phyloP scores from a whole-genome alignment of 2,888 invertebrate species.

The Dasypogon diadema region DNA sequence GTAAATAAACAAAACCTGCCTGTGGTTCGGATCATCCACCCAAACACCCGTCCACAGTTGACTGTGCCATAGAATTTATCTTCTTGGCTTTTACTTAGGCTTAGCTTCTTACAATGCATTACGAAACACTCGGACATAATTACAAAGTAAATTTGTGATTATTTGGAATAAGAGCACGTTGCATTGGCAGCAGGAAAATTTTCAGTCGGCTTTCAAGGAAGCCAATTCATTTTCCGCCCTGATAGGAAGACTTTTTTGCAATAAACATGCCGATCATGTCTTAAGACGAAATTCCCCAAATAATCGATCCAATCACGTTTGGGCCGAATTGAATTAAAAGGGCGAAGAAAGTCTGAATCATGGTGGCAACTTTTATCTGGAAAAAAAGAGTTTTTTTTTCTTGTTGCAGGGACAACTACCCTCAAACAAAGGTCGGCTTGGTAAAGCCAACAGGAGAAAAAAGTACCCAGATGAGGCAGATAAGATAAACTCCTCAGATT shows the following conservation, averaged over 20 bases:
- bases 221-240: conserved; percentile 33
- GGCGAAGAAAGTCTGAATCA: conserved; percentile 47
- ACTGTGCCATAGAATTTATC: neutral
- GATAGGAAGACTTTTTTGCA: conserved; percentile 7
- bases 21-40: too few relatives aligned
- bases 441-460: conserved; percentile 15
- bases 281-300: conserved; percentile 51
- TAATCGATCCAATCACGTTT: conserved; percentile 53
- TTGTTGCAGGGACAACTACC: conserved; percentile 36
- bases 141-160: conserved; percentile 29
- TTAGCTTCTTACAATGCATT: neutral
- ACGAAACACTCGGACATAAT: conserved; percentile 13
- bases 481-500: conserved; percentile 41
- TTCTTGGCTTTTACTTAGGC: neutral
- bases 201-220: neutral
- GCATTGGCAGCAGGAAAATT: conserved; percentile 13
- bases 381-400: conserved; percentile 19
- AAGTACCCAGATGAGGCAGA: conserved; percentile 25
- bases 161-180: conserved; percentile 17
- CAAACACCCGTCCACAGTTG: too few relatives aligned
- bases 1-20: too few relatives aligned
- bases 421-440: conserved; percentile 31
- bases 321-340: conserved; percentile 51
- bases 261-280: conserved; percentile 54
- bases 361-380: conserved; percentile 26